Conservation (phyloP, 2,113 vertebrate species). For the Mormyrus iriodes region DNA sequence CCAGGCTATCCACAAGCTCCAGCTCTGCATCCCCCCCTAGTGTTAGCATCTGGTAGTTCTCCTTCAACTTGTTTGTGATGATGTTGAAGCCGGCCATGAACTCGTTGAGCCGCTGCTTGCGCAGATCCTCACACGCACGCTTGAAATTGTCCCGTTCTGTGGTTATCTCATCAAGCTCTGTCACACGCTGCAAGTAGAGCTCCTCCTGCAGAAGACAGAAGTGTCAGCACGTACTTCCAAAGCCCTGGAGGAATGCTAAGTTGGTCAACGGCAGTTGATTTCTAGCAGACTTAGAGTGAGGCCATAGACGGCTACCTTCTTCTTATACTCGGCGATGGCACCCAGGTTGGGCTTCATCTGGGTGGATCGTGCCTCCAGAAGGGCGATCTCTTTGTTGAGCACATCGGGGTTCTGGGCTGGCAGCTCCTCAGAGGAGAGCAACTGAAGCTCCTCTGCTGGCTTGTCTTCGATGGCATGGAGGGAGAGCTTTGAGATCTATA, state of each 20-base stretch:
- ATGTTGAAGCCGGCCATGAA: conserved; percentile 95
- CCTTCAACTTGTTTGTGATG: conserved; percentile 95
- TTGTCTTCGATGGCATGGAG: conserved; percentile 73
- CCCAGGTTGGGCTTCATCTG: conserved; percentile 86
- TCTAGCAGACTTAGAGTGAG: background rate
- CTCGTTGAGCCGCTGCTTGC: conserved; percentile 88
- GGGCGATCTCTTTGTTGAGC: conserved; percentile 76
- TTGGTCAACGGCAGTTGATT: background rate
- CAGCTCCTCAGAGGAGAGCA: conserved; percentile 65
- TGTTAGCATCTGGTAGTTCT: conserved; percentile 98
- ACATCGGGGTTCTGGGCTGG: conserved; percentile 60
- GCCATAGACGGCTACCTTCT: conserved; percentile 65
- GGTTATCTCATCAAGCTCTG: conserved; percentile 84
- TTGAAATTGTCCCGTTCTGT: conserved; percentile 78
- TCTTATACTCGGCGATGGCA: conserved; percentile 80
- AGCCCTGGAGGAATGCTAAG: background rate
- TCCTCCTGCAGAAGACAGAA: conserved; percentile 68
- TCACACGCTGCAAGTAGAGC: conserved; percentile 82
- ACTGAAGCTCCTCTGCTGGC: conserved; percentile 61
- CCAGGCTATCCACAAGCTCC: conserved; percentile 93
- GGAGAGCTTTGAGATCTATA: conserved; percentile 72
- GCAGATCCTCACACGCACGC: conserved; percentile 75
- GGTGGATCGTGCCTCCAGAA: conserved; percentile 75
- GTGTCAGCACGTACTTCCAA: background rate
- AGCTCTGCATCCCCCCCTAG: conserved; percentile 91